phyloP scores from a whole-genome alignment of 2,888 invertebrate species.

The Asteroscopus sphinx region DNA sequence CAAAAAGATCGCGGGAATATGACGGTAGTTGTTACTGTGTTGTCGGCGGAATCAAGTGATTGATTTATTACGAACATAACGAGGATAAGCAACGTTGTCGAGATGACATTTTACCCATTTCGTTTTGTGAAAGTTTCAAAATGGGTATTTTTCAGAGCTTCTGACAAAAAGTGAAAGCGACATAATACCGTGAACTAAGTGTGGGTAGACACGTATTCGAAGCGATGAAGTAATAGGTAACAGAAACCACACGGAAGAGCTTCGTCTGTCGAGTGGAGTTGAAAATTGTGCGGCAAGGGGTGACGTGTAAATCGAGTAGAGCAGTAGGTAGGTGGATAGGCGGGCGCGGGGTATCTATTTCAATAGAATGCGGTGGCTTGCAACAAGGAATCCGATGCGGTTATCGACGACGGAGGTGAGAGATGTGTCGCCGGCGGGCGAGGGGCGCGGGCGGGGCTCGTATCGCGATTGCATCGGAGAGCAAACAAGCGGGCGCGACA shows the following conservation, averaged over 20 bases:
- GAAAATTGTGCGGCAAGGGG: constrained; percentile 73
- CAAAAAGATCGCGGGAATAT: constrained; percentile 74
- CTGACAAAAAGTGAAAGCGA: constrained; percentile 20
- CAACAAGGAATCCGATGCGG: constrained; percentile 89
- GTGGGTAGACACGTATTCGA: constrained; percentile 29
- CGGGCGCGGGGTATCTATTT: constrained; percentile 83
- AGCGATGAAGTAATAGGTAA: constrained; percentile 58
- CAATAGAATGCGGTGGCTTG: constrained; percentile 87
- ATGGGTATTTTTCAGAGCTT: constrained; percentile 24
- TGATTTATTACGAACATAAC: constrained; percentile 75
- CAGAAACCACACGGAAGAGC: constrained; percentile 62
- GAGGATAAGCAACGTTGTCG: constrained; percentile 63
- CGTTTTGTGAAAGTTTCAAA: constrained; percentile 46
- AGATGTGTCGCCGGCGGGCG: constrained; percentile 79
- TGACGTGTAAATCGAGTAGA: constrained; percentile 77
- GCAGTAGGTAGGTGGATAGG: constrained; percentile 79
- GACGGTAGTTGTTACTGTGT: constrained; percentile 70
- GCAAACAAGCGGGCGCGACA: constrained; percentile 89
- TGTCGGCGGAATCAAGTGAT: constrained; percentile 65
- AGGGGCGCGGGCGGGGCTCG: constrained; percentile 71
- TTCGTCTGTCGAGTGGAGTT: constrained; percentile 67
- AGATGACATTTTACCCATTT: constrained; percentile 55
- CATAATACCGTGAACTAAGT: constrained; percentile 14
- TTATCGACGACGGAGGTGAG: constrained; percentile 87
- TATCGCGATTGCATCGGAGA: constrained; percentile 90